Base-by-base conservation (phyloP, 53 echinoderm and acorn worm species). In the Glandiceps talaboti region DNA sequence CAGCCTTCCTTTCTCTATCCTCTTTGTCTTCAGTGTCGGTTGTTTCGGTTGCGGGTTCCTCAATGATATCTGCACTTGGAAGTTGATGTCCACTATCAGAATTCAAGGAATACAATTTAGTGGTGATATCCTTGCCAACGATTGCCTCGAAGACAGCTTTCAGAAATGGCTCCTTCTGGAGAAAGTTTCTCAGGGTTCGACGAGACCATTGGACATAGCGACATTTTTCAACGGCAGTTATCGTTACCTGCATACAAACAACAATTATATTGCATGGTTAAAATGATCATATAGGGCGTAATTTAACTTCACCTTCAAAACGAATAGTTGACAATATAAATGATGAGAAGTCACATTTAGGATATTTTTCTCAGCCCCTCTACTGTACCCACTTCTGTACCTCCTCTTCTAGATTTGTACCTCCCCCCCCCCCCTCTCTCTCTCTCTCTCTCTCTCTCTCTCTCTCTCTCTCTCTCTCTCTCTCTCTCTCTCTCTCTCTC, bases 131-230 rank as follows among this genome's bases (percentile, higher is more conserved):
- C 78, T 88, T 93, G 1, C 93, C 99, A 30, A 99, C 84, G 30
- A 87, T 81, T 14, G 94, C 89, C 83, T 93, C 91, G 76, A 99
- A 89, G 29, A 99, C 91, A 27, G 91, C 86, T 77, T 84, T 74
- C 31, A 99, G 83, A 82, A 99, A 88, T 29, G 86, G 85, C 33
- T 94, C 89, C 32, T 87, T 87, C 28, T 85, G 85, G 25, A 99
- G 91, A 80, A 94, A 99, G 75, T 77, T 81, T 32, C 91, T 89
- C 29, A 99, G 87, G 30, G 86, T 78, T 6, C 80, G 74, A 31
- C 89, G 79, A 33, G 89, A 86, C 99, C 99, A 99, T 32, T 91
- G 99, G 72, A 99, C 85, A 85, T 99, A 99, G 1, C 91, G 89
- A 83, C 99, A 97, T 76, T 93, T 85, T 29, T 76, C 84, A 76